phyloP scores from a whole-genome alignment of 2,888 invertebrate species.

The Coremacera marginata region DNA sequence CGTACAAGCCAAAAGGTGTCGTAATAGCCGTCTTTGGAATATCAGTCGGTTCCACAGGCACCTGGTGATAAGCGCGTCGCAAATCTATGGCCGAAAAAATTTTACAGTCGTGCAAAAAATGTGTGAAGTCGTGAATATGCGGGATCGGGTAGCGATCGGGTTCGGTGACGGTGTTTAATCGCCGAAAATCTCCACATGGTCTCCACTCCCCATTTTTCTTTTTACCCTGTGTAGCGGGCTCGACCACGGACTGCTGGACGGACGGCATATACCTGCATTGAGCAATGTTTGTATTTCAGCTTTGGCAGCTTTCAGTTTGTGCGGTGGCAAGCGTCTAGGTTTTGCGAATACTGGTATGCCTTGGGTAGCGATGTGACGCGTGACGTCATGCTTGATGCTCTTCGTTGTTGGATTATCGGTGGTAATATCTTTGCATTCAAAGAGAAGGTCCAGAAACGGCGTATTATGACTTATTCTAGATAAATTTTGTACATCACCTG shows the following conservation, averaged over 20 bases:
- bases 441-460: too few relatives aligned
- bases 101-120: slow-evolving; percentile 31
- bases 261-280: too few relatives aligned
- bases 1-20: slow-evolving; percentile 10
- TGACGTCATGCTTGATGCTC: neutral
- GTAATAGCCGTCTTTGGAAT: neutral
- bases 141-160: slow-evolving; percentile 10
- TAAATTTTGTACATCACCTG: too few relatives aligned
- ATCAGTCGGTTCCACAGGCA: neutral
- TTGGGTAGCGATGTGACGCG: neutral
- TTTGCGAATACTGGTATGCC: slow-evolving; percentile 3
- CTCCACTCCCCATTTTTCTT: neutral
- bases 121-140: slow-evolving; percentile 49
- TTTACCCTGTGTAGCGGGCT: too few relatives aligned
- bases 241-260: too few relatives aligned
- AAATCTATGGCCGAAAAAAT: slow-evolving; percentile 41
- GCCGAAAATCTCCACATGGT: slow-evolving; percentile 20
- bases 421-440: too few relatives aligned
- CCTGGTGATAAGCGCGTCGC: slow-evolving; percentile 7
- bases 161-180: slow-evolving; percentile 35
- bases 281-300: too few relatives aligned
- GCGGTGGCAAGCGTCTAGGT: neutral
- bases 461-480: too few relatives aligned
- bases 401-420: too few relatives aligned
- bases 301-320: too few relatives aligned